Conservation (phyloP, 2,797 vertebrate species). For the Phataginus tricuspis region DNA sequence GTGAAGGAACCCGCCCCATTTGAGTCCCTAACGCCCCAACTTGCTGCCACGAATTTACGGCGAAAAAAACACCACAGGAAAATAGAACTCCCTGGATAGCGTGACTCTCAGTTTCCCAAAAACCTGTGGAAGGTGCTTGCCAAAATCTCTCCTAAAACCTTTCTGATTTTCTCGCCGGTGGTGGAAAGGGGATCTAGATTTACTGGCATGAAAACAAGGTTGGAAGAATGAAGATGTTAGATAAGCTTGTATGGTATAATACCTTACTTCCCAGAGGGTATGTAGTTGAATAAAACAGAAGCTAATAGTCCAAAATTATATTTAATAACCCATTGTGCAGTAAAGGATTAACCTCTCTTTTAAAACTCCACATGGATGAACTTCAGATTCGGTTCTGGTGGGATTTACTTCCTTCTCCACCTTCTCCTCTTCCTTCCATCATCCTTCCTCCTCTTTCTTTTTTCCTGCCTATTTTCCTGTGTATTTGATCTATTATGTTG, state of each 20-base stretch:
- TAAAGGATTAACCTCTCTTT: background rate
- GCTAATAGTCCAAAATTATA: background rate
- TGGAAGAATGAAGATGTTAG: background rate
- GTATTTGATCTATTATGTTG: background rate
- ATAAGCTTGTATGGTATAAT: background rate
- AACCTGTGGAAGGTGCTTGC: background rate
- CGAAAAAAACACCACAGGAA: background rate
- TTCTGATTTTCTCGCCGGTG: background rate
- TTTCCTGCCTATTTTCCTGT: background rate
- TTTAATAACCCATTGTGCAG: background rate
- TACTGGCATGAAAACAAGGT: background rate
- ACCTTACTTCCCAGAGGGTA: background rate
- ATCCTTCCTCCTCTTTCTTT: background rate
- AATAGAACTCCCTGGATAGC: background rate
- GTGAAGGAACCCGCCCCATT: too few relatives aligned
- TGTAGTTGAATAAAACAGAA: background rate
- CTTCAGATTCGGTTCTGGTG: background rate
- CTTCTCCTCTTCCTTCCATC: too few relatives aligned
- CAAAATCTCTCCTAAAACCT: background rate
- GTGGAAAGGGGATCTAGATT: background rate
- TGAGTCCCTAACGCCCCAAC: fast-evolving
- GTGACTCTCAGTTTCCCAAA: background rate
- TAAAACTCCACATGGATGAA: background rate
- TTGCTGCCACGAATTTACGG: background rate
- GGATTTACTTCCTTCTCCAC: background rate